phyloP scores from a whole-genome alignment of 35 echinoderm and acorn worm genomes.

The Acanthaster planci region DNA sequence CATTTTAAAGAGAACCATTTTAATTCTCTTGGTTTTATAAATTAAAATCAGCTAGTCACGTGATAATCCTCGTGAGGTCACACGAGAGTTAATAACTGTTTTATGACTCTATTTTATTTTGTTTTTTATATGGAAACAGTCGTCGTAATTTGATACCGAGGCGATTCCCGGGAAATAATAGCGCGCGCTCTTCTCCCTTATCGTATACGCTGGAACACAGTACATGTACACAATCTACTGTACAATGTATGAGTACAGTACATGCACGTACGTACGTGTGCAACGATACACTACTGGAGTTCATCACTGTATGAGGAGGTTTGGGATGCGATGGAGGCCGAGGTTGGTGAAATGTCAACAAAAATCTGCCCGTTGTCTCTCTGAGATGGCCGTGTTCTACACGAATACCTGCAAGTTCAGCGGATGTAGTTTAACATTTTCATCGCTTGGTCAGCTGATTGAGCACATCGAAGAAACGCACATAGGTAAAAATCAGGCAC shows the following conservation, averaged over 20 bases:
- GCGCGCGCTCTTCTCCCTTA: background rate
- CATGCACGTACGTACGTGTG: background rate
- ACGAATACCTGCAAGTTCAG: conserved; percentile 92
- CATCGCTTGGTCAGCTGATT: conserved; percentile 84
- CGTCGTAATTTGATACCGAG: background rate
- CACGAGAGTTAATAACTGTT: no score
- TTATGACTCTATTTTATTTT: no score
- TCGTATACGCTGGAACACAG: background rate
- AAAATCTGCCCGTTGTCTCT: conserved; percentile 4
- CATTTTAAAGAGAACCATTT: no score
- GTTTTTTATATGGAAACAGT: no score
- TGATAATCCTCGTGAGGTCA: no score
- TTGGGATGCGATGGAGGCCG: background rate
- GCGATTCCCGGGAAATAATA: conserved; percentile 27
- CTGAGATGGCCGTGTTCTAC: conserved; percentile 88
- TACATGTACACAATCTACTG: background rate
- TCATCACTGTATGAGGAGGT: no score
- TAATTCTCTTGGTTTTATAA: no score
- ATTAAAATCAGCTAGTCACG: no score
- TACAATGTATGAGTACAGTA: background rate
- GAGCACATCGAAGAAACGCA: conserved; percentile 97
- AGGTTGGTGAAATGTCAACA: conserved; percentile 24
- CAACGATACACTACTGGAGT: no score
- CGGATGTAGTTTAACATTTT: conserved; percentile 81
- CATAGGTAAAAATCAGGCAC: conserved; percentile 66